Base-by-base conservation (phyloP, 2,113 vertebrate genomes). In the Dipodomys stephensi region DNA sequence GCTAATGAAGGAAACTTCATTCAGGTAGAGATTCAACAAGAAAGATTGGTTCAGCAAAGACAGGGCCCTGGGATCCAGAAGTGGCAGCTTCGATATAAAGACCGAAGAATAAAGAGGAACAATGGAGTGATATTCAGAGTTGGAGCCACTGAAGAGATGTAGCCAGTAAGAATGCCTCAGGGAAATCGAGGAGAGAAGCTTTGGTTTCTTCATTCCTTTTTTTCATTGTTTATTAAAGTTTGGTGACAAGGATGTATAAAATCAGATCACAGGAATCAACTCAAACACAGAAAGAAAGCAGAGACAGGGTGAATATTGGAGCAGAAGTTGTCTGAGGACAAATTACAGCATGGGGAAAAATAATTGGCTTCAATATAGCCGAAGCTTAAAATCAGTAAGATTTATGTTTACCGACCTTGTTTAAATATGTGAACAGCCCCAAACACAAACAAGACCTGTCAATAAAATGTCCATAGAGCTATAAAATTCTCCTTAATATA, bases 321-420 rank as follows among this genome's bases (percentile, higher is more conserved):
- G 4, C 8, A 18, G 53, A 57, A 57, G 16, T 57, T 57, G 16
- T 57, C 53, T 84, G 13, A 74, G 18, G 18, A 11, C 0, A 87
- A 60, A 53, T 87, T 22, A 83, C 1, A 57, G 11, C 13, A 65
- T 35, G 83, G 32, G 23, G 1, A 30, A 53, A 53, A 60, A 68
- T 25, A 53, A 25, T 16, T 30, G 2, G 77, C 10, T 30, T 76
- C 3, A 71, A 53, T 39, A 57, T 12, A 88, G 73, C 4, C 88
- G 11, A 83, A 85, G 72, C 86, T 92, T 76, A 95, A 89, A 92
- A 73, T 62, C 6, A 87, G 39, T 85, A 74, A 86, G 82, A 44
- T 39, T 39, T 65, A 69, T 64, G 32, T 57, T 76, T 88, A 64
- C 2, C 28, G 78, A 0, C 10, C 12, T 62, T 93, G n/a, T 39